Evolutionary conservation across 1,140 invertebrate genomes (phyloP), one percentile per base, ranked within the genome.

Genomic region (Hypsibius dujardini): DNA sequence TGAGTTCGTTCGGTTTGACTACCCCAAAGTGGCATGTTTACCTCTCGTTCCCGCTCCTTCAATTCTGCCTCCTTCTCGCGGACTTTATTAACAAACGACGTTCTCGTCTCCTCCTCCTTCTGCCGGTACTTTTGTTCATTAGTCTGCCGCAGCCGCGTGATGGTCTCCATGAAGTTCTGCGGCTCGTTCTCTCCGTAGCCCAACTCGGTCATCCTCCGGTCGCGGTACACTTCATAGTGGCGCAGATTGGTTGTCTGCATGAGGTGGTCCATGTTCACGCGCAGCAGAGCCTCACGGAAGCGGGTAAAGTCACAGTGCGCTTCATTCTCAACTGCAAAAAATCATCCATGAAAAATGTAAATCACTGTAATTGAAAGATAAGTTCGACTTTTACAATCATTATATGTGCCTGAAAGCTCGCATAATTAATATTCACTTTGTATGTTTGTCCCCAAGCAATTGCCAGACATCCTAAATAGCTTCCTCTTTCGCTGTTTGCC

Each of bases 251-350:
- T 99, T 80, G 92, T 90, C 79, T 98, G 95, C 74, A 93, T 84
- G 86, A 99, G 88, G 79, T 98, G 94, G 82, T 98, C 94, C 92
- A 98, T 98, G 79, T 99, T 99, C 2, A 92, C 97, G 74, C 95
- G 84, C 75, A 98, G 92, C 70, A 99, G 79, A 90, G 98, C 98
- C 82, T 99, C 95, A 47, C 96, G 85, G 15, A 99, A 83, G 81
- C 97, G 96, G 2, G 97, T 91, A 82, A 98, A 99, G 82, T 99
- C 96, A 80, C 95, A 98, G 81, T 99, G 96, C 15, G 87, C 87
- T 82, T 98, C 95, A 81, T 98, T 98, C 82, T 99, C 95, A 72
- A 98, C 94, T 91, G 76, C 67, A 84, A 83, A 70, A 76, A 73
- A 75, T 28, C 28, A 28, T 28, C 28, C 28, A 28, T 28, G 28